phyloP scores from a whole-genome alignment of 2,113 vertebrate genomes.

The Thunnus maccoyii region DNA sequence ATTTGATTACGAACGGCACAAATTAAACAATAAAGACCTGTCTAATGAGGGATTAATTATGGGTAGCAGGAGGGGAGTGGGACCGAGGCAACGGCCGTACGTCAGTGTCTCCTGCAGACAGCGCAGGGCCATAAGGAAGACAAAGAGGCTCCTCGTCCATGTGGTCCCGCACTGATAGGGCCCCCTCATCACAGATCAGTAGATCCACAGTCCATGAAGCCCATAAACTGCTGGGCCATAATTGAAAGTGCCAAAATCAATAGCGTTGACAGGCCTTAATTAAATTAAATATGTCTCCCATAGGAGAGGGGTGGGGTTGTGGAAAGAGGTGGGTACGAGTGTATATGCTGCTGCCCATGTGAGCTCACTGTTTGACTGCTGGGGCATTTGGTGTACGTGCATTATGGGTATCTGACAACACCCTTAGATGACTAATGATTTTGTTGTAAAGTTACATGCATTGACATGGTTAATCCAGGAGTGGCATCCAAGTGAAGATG shows the following conservation, averaged over 20 bases:
- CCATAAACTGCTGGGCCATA: slow-evolving; percentile 89
- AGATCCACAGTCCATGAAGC: slow-evolving; percentile 93
- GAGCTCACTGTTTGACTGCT: slow-evolving; percentile 61
- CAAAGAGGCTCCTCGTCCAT: slow-evolving; percentile 92
- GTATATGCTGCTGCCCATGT: slow-evolving; percentile 44
- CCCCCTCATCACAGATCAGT: slow-evolving; percentile 96
- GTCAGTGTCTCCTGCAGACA: slow-evolving; percentile 91
- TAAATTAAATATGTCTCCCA: slow-evolving; percentile 97
- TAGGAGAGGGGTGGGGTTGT: slow-evolving; percentile 53
- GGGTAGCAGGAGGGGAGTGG: slow-evolving; percentile 92
- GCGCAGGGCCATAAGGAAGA: slow-evolving; percentile 92
- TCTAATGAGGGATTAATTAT: slow-evolving; percentile 99
- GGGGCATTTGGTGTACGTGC: slow-evolving; percentile 32
- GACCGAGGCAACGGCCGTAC: slow-evolving; percentile 90
- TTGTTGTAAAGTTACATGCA: slow-evolving; percentile 17
- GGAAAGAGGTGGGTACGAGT: slow-evolving; percentile 40
- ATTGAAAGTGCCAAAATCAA: slow-evolving; percentile 99
- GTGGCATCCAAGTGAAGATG: neutral
- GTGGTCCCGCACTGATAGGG: slow-evolving; percentile 96
- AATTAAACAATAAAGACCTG: slow-evolving; percentile 99
- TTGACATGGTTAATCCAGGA: slow-evolving; percentile 21
- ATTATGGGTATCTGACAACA: slow-evolving; percentile 21
- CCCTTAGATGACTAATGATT: slow-evolving; percentile 11
- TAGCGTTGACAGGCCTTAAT: slow-evolving; percentile 97
- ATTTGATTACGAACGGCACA: slow-evolving; percentile 99